phyloP scores from a whole-genome alignment of 2,113 vertebrate genomes.

The Scophthalmus maximus region DNA sequence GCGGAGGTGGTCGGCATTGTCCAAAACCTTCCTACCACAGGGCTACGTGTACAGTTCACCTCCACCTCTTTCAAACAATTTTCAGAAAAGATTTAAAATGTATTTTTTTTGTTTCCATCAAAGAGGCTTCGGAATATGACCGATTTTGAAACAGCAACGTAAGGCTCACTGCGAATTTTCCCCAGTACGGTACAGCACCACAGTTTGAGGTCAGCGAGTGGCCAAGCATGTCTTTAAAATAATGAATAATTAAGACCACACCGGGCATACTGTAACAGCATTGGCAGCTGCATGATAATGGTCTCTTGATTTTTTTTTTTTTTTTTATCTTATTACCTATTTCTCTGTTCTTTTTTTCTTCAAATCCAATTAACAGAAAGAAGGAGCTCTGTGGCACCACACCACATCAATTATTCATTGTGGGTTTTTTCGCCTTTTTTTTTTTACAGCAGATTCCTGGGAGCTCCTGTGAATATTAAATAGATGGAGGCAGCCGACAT shows the following conservation, averaged over 20 bases:
- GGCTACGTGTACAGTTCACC: background rate
- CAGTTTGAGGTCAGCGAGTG: constrained; percentile 12
- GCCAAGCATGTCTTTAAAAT: constrained; percentile 37
- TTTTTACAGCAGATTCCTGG: constrained; percentile 74
- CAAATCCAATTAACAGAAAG: constrained; percentile 82
- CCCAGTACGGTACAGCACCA: background rate
- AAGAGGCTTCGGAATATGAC: background rate
- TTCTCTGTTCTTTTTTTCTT: constrained; percentile 46
- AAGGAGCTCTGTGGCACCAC: constrained; percentile 75
- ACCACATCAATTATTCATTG: constrained; percentile 82
- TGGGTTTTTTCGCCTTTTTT: constrained; percentile 30
- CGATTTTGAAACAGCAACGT: background rate
- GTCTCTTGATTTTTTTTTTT: constrained; percentile 41
- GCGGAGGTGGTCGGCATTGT: background rate
- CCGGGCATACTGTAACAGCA: constrained; percentile 34
- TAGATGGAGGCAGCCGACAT: constrained; percentile 57
- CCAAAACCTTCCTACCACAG: too few species aligned
- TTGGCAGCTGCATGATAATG: constrained; percentile 50
- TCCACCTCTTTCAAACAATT: background rate
- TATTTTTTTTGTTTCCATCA: background rate
- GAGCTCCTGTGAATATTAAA: constrained; percentile 82
- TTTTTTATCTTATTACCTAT: constrained; percentile 48
- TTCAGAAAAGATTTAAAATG: background rate
- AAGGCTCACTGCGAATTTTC: background rate
- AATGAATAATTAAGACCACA: constrained; percentile 34